Base-by-base conservation (phyloP, 2,113 vertebrate species). In the Enhydra lutris region DNA sequence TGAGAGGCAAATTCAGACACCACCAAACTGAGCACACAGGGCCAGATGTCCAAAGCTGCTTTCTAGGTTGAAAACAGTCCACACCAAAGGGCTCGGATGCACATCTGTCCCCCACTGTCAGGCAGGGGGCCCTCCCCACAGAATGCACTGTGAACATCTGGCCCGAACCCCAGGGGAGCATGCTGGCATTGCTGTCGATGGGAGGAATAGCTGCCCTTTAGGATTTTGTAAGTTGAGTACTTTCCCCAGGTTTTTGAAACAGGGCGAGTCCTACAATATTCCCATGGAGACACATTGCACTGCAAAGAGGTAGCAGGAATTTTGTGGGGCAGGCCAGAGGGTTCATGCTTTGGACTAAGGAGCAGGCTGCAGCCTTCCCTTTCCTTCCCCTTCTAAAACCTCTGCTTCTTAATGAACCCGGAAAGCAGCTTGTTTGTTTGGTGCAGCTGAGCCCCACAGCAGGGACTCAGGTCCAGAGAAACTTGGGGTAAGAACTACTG, bases 401-500 rank as follows among this genome's bases (percentile, higher is more conserved):
- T 55, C 91, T 14, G 21, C 90, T 90, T 34, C 65, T 94, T 95
- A 81, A 95, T 92, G 96, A 96, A 85, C 97, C 96, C 47, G 6
- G 52, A 83, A 57, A 93, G 65, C 95, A 42, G 71, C 2, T 6
- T 94, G 81, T 97, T 96, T 97, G 97, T 97, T 97, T 84, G 94
- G 42, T 71, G 80, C 65, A 79, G 80, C 94, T 85, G 89, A 97
- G 90, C 92, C 94, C 87, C 97, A 45, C 97, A 96, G 97, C 94
- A 57, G 98, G 96, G 80, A 85, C 95, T 85, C 52, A 2, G 89
- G 95, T 92, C 92, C 81, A 89, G 81, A 94, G 86, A 97, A 97
- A 97, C 94, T 95, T 98, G 97, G 98, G 93, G 76, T 97, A 94
- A 97, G 97, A 97, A 95, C 95, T 96, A 42, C 96, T 98, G 93